Conservation (phyloP, 1,140 invertebrate species). For the Diabrotica undecimpunctata region DNA sequence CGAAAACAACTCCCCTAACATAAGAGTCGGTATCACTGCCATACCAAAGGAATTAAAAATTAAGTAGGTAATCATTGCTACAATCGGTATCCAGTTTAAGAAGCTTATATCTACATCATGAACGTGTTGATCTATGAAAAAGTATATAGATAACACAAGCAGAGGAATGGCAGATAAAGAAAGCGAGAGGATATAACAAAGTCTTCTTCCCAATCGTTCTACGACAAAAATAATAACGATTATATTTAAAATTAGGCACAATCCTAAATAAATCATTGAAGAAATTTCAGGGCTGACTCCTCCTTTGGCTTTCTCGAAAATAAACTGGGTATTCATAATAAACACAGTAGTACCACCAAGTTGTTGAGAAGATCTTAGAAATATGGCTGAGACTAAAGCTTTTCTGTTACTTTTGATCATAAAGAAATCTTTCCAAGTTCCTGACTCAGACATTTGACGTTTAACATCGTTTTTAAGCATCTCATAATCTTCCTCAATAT, state of each 20-base stretch:
- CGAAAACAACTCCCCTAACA: slow-evolving; percentile 44
- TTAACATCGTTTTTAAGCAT: slow-evolving; percentile 35
- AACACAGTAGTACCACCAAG: slow-evolving; percentile 33
- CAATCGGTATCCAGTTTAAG: slow-evolving; percentile 39
- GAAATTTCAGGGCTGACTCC: not conserved
- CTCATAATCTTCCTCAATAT: slow-evolving; percentile 34
- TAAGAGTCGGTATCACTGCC: slow-evolving; percentile 37
- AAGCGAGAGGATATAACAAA: not conserved
- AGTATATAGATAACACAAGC: not conserved
- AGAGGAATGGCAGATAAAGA: not conserved
- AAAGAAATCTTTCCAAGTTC: slow-evolving; percentile 32
- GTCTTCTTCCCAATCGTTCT: not conserved
- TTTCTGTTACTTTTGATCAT: slow-evolving; percentile 37
- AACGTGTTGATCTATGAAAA: not conserved
- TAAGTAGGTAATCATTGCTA: slow-evolving; percentile 35
- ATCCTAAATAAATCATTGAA: not conserved
- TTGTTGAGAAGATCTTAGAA: slow-evolving; percentile 34
- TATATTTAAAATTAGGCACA: not conserved
- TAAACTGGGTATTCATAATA: slow-evolving; percentile 32
- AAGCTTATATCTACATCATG: slow-evolving; percentile 35
- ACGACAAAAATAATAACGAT: slow-evolving; percentile 5
- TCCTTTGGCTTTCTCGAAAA: slow-evolving; percentile 29
- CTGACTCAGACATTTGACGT: slow-evolving; percentile 32
- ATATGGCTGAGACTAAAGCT: slow-evolving; percentile 36
- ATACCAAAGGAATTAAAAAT: slow-evolving; percentile 39